Conservation (phyloP, 2,113 vertebrate species). For the Oxyura jamaicensis region DNA sequence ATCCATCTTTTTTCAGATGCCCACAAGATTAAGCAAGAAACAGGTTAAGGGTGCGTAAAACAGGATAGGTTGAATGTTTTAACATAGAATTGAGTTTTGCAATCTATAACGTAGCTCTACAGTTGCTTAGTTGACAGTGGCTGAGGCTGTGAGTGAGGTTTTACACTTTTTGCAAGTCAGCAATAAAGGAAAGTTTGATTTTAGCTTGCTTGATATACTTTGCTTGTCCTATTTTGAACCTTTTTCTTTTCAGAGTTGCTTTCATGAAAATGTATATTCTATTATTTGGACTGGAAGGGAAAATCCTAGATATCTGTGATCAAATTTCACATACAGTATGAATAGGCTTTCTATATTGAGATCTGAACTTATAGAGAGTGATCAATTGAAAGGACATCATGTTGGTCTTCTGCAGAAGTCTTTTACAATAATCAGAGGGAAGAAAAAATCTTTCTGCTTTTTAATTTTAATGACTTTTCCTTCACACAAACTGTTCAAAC, state of each 20-base stretch:
- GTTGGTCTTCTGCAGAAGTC: neutral
- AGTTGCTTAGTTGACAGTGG: neutral
- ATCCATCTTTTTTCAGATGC: neutral
- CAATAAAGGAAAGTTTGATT: neutral
- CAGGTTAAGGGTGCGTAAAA: neutral
- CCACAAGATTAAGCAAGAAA: neutral
- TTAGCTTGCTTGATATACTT: neutral
- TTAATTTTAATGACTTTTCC: neutral
- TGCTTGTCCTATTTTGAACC: neutral
- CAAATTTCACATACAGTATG: neutral
- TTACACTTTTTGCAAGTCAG: neutral
- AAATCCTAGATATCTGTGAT: neutral
- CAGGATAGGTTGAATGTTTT: neutral
- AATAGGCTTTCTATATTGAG: fast-evolving
- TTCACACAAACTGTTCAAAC: neutral
- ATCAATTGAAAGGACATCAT: neutral
- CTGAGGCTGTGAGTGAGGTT: neutral
- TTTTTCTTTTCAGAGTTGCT: neutral
- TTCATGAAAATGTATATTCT: neutral
- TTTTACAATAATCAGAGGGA: neutral
- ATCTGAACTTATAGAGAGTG: neutral
- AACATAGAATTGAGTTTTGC: neutral
- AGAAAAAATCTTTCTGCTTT: neutral
- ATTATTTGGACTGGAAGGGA: neutral
- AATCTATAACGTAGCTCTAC: neutral